These are phyloP conservation scores for Lanistes nyassanus DNA, from an alignment of 1,140 invertebrate genomes.

Conservation along the genomic window DNA sequence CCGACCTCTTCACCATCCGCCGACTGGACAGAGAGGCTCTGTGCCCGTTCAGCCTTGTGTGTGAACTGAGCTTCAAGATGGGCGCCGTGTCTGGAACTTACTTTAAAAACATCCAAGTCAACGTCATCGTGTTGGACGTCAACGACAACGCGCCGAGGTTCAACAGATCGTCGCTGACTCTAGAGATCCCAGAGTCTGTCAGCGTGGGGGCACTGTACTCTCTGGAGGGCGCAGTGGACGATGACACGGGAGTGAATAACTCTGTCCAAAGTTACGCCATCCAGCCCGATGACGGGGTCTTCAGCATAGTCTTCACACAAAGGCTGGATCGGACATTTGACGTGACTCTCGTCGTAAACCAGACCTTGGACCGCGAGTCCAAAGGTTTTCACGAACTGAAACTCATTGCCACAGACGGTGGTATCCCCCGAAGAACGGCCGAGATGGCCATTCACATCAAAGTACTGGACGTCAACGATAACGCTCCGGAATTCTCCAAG, in stretches of 20 bases:
- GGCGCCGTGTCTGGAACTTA: slow-evolving; percentile 45
- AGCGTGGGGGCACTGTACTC: slow-evolving; percentile 43
- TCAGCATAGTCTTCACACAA: slow-evolving; percentile 46
- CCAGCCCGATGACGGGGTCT: slow-evolving; percentile 36
- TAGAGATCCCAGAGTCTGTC: slow-evolving; percentile 54
- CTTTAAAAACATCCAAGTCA: slow-evolving; percentile 46
- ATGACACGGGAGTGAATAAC: slow-evolving; percentile 47
- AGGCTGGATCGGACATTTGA: slow-evolving; percentile 50
- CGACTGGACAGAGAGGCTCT: slow-evolving; percentile 42
- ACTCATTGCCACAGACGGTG: slow-evolving; percentile 51
- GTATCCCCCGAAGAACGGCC: slow-evolving; percentile 68
- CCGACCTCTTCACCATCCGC: slow-evolving; percentile 75
- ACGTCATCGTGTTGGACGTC: slow-evolving; percentile 48
- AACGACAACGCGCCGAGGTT: slow-evolving; percentile 60
- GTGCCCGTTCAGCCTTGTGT: slow-evolving; percentile 48
- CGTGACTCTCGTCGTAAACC: slow-evolving; percentile 45
- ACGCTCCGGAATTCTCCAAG: slow-evolving; percentile 50
- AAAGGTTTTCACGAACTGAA: slow-evolving; percentile 40
- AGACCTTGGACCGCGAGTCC: slow-evolving; percentile 49
- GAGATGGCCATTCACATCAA: slow-evolving; percentile 35
- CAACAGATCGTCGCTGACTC: slow-evolving; percentile 31
- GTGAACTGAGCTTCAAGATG: slow-evolving; percentile 43
- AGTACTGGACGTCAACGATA: slow-evolving; percentile 71
- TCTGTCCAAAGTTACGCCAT: slow-evolving; percentile 49
- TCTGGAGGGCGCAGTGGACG: slow-evolving; percentile 52